Percentiles rank a stretch among this genome's conserved stretches.
Evolutionary conservation across 2,888 invertebrate species (phyloP).

Genomic region (Panopea generosa): DNA sequence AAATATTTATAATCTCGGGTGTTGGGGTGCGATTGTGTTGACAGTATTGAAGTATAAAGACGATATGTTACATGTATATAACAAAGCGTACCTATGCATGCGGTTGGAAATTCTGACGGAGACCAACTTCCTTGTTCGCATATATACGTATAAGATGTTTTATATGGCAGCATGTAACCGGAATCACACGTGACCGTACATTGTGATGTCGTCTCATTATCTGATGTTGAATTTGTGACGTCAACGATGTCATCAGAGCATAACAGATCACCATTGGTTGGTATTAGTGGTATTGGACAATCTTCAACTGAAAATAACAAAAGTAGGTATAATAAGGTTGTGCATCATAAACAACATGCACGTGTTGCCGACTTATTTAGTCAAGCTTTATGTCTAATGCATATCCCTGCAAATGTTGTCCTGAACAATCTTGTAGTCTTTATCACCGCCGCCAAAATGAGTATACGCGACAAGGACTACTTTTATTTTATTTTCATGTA

Average conservation of each 20-base stretch:
- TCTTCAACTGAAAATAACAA: background rate
- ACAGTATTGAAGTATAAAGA: too few relatives aligned
- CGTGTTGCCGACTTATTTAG: too few relatives aligned
- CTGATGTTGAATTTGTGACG: conserved; percentile 11
- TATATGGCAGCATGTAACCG: conserved; percentile 50
- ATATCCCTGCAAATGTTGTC: too few relatives aligned
- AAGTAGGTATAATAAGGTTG: background rate
- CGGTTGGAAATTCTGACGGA: conserved; percentile 26
- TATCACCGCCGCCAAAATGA: too few relatives aligned
- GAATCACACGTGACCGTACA: conserved; percentile 43
- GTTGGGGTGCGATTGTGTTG: too few relatives aligned
- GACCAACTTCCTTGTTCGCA: conserved; percentile 48
- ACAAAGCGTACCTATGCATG: conserved; percentile 44
- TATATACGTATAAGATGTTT: conserved; percentile 27
- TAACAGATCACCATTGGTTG: conserved; percentile 26
- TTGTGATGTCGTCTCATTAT: conserved; percentile 8
- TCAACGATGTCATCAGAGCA: conserved; percentile 19
- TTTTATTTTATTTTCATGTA: too few relatives aligned
- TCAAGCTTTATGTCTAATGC: too few relatives aligned
- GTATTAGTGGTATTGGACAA: conserved; percentile 17
- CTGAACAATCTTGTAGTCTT: too few relatives aligned
- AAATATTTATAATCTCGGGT: too few relatives aligned
- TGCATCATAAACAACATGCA: too few relatives aligned
- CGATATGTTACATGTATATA: too few relatives aligned
- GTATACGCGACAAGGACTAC: too few relatives aligned